phyloP scores from a whole-genome alignment of 2,888 invertebrate genomes.

The Ceraclea dissimilis region DNA sequence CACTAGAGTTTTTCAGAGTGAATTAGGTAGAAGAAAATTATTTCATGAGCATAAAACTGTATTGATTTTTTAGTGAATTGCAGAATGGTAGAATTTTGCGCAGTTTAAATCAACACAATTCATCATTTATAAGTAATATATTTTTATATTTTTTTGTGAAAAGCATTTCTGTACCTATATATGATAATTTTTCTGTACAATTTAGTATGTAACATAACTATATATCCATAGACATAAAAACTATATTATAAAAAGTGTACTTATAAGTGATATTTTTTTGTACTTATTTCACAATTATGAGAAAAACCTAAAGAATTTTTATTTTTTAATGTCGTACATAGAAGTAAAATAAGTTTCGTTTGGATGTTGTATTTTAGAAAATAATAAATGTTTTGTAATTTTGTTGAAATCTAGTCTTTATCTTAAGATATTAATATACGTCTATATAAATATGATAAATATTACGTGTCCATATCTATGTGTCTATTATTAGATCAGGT shows the following conservation, averaged over 20 bases:
- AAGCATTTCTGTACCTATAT: background rate
- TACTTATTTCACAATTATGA: constrained; percentile 14
- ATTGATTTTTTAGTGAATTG: too few species aligned
- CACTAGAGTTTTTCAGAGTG: too few species aligned
- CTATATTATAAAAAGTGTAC: constrained; percentile 8
- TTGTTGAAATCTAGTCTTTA: background rate
- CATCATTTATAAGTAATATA: too few species aligned
- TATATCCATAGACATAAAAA: background rate
- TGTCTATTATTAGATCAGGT: too few species aligned
- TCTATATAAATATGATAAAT: too few species aligned
- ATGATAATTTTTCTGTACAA: background rate
- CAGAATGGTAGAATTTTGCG: too few species aligned
- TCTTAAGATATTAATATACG: too few species aligned
- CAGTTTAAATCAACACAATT: too few species aligned
- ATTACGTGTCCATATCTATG: too few species aligned
- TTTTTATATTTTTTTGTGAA: background rate
- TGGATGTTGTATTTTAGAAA: background rate
- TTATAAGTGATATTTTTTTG: constrained; percentile 20
- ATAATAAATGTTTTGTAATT: background rate
- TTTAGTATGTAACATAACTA: background rate
- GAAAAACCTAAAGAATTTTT: background rate
- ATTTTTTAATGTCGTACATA: background rate
- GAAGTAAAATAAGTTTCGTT: background rate
- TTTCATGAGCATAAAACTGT: too few species aligned
- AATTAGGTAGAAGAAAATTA: too few species aligned